Percentiles rank a stretch among this genome's conserved stretches.
Conservation (phyloP, 35 echinoderm and acorn worm species). For the Diadema setosum region DNA sequence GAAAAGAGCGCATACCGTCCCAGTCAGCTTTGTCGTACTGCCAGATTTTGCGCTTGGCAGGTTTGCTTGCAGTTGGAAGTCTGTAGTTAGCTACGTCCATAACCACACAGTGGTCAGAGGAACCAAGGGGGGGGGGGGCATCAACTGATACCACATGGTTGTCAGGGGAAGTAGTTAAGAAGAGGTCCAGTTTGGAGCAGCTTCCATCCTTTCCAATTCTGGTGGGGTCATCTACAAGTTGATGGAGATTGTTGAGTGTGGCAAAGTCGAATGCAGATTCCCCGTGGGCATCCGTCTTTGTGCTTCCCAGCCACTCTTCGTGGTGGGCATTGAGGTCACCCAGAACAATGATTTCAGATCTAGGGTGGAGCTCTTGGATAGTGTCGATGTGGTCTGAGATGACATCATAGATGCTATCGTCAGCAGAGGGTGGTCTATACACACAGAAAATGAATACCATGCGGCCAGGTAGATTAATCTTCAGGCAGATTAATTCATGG, state of each 20-base stretch:
- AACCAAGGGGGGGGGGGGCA: background rate
- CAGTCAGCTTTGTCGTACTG: background rate
- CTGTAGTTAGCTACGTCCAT: background rate
- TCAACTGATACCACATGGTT: background rate
- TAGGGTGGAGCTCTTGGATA: background rate
- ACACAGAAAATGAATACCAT: background rate
- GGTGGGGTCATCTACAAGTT: background rate
- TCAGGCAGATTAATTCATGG: no score
- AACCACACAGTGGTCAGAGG: background rate
- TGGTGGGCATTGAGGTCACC: no score
- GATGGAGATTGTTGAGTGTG: background rate
- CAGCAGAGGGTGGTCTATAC: no score
- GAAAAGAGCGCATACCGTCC: background rate
- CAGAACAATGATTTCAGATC: no score
- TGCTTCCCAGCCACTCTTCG: slow-evolving; percentile 2
- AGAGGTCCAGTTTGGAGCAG: background rate
- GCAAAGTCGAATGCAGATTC: background rate
- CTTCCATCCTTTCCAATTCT: background rate
- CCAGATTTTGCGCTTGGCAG: no score
- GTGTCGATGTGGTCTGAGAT: no score
- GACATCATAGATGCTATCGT: no score
- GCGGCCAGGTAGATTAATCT: background rate
- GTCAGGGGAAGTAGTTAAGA: background rate
- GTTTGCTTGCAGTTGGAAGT: background rate
- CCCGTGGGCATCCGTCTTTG: background rate